Percentiles rank a stretch among this genome's conserved stretches.
Evolutionary conservation across 2,888 invertebrate species (phyloP).

Genomic region (Agriotes lineatus): DNA sequence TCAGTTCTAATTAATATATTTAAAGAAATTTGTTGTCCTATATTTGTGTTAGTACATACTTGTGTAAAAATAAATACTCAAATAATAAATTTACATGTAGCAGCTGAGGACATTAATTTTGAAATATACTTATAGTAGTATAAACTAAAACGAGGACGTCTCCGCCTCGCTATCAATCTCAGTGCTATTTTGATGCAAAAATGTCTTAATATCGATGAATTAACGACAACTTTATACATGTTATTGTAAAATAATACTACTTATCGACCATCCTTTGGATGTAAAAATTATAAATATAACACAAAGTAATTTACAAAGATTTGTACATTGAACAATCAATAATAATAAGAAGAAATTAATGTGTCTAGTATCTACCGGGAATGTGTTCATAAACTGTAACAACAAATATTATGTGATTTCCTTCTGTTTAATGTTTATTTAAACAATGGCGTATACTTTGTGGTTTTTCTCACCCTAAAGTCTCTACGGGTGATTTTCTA

Average conservation of each 20-base stretch:
- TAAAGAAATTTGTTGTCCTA: too few relatives aligned
- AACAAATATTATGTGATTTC: neutral
- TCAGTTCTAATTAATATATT: too few relatives aligned
- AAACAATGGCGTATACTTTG: conserved; percentile 10
- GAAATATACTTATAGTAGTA: neutral
- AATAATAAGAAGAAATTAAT: neutral
- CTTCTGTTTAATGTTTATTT: neutral
- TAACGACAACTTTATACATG: conserved; percentile 18
- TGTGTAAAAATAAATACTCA: too few relatives aligned
- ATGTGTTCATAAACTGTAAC: neutral
- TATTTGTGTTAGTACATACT: too few relatives aligned
- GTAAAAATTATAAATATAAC: conserved; percentile 12
- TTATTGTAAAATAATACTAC: conserved; percentile 18
- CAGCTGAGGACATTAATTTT: conserved; percentile 10
- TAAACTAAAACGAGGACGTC: neutral
- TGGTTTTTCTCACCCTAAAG: neutral
- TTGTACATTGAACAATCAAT: conserved; percentile 11
- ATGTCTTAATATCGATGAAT: conserved; percentile 1
- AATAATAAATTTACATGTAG: neutral
- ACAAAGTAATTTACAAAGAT: conserved; percentile 13
- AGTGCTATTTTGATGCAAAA: conserved; percentile 15
- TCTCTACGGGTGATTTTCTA: too few relatives aligned
- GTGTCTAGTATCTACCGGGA: neutral
- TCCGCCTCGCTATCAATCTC: neutral
- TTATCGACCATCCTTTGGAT: neutral